Percentiles rank a stretch among this genome's conserved stretches.
Conservation (phyloP, 2,888 invertebrate species). For the Papilio elwesi region DNA sequence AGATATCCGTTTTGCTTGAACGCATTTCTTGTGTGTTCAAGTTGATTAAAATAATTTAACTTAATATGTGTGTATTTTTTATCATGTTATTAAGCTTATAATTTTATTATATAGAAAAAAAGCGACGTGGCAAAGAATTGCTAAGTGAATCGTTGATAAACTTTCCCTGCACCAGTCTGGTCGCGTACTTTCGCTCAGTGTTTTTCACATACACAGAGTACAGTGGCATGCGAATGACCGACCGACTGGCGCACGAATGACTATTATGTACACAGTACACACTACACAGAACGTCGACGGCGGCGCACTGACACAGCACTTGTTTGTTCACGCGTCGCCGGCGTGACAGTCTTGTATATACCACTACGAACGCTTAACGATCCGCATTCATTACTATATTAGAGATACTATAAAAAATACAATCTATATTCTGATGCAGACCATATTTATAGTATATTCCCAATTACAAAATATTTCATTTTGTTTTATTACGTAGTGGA, state of each 20-base stretch:
- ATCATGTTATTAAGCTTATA: background rate
- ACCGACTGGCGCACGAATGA: constrained; percentile 35
- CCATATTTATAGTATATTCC: too few species aligned
- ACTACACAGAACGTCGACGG: constrained; percentile 42
- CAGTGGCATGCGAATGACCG: constrained; percentile 40
- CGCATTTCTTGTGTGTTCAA: too few species aligned
- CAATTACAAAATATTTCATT: background rate
- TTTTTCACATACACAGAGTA: constrained; percentile 46
- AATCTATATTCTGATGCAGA: constrained; percentile 39
- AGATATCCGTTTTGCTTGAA: too few species aligned
- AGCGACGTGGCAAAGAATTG: constrained; percentile 33
- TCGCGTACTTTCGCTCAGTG: constrained; percentile 67
- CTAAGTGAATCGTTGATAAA: constrained; percentile 54
- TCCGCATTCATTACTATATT: constrained; percentile 61
- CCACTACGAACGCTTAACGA: constrained; percentile 67
- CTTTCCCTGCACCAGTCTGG: constrained; percentile 62
- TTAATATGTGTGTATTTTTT: background rate
- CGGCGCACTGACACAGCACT: constrained; percentile 64
- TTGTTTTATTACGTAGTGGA: background rate
- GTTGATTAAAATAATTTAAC: too few species aligned
- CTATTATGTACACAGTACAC: constrained; percentile 19
- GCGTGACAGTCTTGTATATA: constrained; percentile 78
- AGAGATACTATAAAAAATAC: constrained; percentile 50
- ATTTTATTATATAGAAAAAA: background rate
- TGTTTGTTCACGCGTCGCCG: constrained; percentile 80